Evolutionary conservation across 1,140 invertebrate species (phyloP), one percentile per base, ranked within the genome.

Genomic region (Neelides sp.): DNA sequence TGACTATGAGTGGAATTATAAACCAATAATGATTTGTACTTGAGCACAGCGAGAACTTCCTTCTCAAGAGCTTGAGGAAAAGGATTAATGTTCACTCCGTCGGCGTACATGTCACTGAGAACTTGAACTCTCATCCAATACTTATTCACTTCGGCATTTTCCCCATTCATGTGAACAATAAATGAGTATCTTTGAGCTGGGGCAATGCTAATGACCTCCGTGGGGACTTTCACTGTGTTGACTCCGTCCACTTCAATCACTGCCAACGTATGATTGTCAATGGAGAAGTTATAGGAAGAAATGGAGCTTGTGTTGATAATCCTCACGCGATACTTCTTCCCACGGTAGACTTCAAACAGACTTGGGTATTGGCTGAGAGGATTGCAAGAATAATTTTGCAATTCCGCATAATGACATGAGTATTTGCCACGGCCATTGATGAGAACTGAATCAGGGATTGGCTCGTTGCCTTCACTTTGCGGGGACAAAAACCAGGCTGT

Each of bases 161-260:
- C 35, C 0, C 15, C 42, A 7, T 52, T 37, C 48, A 43, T 52
- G 17, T 28, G 36, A 2, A 56, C 50, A 5, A 56, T 24, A 4
- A 52, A 47, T 20, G 54, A 56, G 26, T 56, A 56, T 17, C 54
- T 23, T 23, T 56, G 54, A 20, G 28, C 54, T 5, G 48, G 28
- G 10, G 44, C 27, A 13, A 56, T 15, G 15, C 15, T 20, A 2
- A 40, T 46, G 24, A 42, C 28, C n/a, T 56, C 36, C 2, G 46
- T 32, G 7, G 35, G 15, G 1, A 34, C 28, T 23, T 36, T 35
- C 17, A 27, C 28, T 1, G 43, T 39, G 27, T 48, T 26, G 8
- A 52, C 22, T 0, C 49, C 54, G 15, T 56, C 54, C 0, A 52
- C 50, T 32, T 56, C 54, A 19, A 56, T 52, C 3, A 50, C 35